A percentile compares a stretch with the other conserved stretches of the same genome.
Evolutionary conservation across 2,888 invertebrate species (phyloP).

Genomic region (Lordiphosa andalusiaca): DNA sequence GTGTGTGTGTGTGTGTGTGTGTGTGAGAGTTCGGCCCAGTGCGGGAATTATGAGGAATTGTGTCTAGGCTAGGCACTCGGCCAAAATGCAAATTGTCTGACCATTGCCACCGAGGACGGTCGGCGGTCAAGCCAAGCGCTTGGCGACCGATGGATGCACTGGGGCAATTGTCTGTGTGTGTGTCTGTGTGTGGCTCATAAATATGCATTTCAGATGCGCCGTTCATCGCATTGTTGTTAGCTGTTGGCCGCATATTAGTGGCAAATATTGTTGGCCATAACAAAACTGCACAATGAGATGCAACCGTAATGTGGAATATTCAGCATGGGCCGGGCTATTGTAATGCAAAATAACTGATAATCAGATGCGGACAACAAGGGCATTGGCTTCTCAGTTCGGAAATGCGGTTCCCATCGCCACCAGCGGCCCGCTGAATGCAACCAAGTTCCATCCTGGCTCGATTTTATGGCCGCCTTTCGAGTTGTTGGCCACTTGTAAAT

Average conservation of each 20-base stretch:
- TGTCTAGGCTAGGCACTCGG: conserved; percentile 62
- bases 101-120: background rate
- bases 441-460: too few relatives aligned
- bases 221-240: conserved; percentile 28
- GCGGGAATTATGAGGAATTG: conserved; percentile 69
- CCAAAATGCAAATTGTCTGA: conserved; percentile 59
- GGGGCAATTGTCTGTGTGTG: conserved; percentile 18
- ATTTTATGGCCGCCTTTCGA: background rate
- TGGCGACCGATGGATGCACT: background rate
- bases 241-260: conserved; percentile 58
- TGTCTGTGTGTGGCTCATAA: conserved; percentile 48
- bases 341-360: conserved; percentile 62
- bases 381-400: background rate
- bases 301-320: conserved; percentile 19
- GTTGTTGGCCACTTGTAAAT: conserved; percentile 36
- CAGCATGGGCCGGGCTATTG: conserved; percentile 36
- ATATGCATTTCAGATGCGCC: conserved; percentile 61
- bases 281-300: conserved; percentile 38
- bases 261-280: conserved; percentile 59
- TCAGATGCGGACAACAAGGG: conserved; percentile 13
- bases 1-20: conserved; percentile 17
- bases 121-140: conserved; percentile 21
- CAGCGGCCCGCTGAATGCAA: too few relatives aligned
- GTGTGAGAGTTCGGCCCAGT: conserved; percentile 26
- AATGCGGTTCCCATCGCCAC: background rate